Base-by-base conservation (phyloP, 2,888 invertebrate species). In the Pachymerium ferrugineum region DNA sequence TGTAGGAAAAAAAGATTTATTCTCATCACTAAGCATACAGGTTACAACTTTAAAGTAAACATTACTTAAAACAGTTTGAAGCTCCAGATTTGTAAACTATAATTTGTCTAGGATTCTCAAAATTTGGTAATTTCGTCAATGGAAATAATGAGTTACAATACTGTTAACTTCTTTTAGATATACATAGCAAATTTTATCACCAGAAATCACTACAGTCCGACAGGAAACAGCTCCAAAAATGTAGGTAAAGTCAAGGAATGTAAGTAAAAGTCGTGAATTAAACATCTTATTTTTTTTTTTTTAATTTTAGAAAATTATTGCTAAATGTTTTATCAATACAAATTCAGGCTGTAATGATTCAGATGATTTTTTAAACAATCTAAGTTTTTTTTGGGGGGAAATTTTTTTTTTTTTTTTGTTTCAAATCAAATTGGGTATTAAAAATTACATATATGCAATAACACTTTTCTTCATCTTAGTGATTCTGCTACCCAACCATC, bases 401-500 rank as follows among this genome's bases (percentile, higher is more conserved):
- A 12, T 70, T 70, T 70, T 70, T 70, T 30, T 31, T 70, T 70
- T 19, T 69, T 70, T 29, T 70, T 70, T 29, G 1, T 70, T 70
- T n/a, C n/a, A n/a, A n/a, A n/a, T n/a, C n/a, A n/a, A n/a, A n/a
- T n/a, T n/a, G n/a, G 70, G 19, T 70, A 28, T 30, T 5, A 19
- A 8, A 12, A 14, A 30, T 14, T n/a, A 72, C 12, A 72, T 42
- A 22, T 42, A 33, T 38, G 38, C 38, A n/a, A n/a, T 38, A 38
- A 38, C 38, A 38, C 1, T 4, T 38, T 38, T 16, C 38, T n/a
- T n/a, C n/a, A n/a, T n/a, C 38, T 38, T 38, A 16, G 38, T 38
- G 38, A 38, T 38, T 38, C 38, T 16, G n/a, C 16, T 38, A 1
- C 8, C 4, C 14, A 16, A 14, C n/a, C 14, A 38, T 38, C 14